Percentiles rank a stretch among this genome's conserved stretches.
phyloP scores from a whole-genome alignment of 2,888 invertebrate species.

The Lutraria lutraria region DNA sequence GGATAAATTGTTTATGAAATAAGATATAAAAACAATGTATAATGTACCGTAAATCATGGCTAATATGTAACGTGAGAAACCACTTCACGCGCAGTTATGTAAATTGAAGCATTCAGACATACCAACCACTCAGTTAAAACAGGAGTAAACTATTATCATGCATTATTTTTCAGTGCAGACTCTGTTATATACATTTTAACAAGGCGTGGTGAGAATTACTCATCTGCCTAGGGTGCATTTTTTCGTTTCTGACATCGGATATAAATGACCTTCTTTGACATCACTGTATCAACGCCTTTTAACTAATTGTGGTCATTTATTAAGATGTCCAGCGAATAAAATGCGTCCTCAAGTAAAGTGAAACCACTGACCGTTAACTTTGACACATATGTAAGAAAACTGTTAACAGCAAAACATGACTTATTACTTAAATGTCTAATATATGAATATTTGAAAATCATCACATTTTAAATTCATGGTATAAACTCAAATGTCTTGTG shows the following conservation, averaged over 20 bases:
- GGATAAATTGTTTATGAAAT: not conserved
- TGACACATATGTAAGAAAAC: not conserved
- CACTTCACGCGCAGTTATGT: not conserved
- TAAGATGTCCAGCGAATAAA: conserved; percentile 13
- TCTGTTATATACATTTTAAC: not conserved
- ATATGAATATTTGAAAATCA: no score
- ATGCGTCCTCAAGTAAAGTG: not conserved
- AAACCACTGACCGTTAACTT: not conserved
- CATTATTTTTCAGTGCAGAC: no score
- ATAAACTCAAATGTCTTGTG: no score
- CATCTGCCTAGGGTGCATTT: conserved; percentile 40
- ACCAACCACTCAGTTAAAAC: not conserved
- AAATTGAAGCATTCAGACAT: not conserved
- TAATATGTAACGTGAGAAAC: not conserved
- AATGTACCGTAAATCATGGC: not conserved
- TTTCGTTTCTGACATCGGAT: conserved; percentile 32
- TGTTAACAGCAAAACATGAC: not conserved
- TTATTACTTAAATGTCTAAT: no score
- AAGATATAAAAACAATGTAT: not conserved
- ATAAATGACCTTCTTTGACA: conserved; percentile 56
- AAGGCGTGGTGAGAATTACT: conserved; percentile 13
- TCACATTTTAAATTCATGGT: no score
- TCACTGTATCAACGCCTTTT: conserved; percentile 45
- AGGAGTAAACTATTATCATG: no score
- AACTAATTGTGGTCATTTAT: conserved; percentile 30